phyloP scores from a whole-genome alignment of 2,113 vertebrate genomes.

The zebrafish (Danio rerio) region GRCz12tu NC_133200.1:6905001-6905500 shows the following conservation, averaged over 20 bases:
- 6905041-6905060: no score
- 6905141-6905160: no score
- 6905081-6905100: no score
- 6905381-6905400: constrained; percentile 35
- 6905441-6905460: constrained; percentile 67
- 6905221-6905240: not conserved
- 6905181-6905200: no score
- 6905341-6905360: constrained; percentile 13
- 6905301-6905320: not conserved
- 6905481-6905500: constrained; percentile 44
- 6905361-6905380: constrained; percentile 14
- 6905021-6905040: no score
- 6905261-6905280: not conserved
- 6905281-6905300: not conserved
- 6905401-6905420: constrained; percentile 65
- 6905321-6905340: not conserved
- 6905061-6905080: no score
- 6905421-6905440: constrained; percentile 73
- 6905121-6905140: no score
- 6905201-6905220: no score
- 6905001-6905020: no score
- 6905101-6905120: no score
- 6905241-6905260: not conserved
- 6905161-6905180: no score
- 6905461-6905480: constrained; percentile 70